A percentile compares a stretch with the other conserved stretches of the same genome.
phyloP scores from a whole-genome alignment of 1,140 invertebrate species.

The Plectrocnemia conspersa region DNA sequence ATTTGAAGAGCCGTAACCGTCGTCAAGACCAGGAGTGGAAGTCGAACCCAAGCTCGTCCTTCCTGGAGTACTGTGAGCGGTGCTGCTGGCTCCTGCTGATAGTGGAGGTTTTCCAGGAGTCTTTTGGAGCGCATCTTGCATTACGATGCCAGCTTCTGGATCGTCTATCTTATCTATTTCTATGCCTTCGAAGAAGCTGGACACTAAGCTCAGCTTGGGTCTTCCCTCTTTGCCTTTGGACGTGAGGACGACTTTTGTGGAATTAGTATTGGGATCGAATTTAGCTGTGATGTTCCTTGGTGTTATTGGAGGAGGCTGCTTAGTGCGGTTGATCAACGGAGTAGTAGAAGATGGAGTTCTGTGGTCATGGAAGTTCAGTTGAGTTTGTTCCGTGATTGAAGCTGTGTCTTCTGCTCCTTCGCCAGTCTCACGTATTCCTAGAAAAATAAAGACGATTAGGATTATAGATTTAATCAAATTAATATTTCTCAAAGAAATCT shows the following conservation, averaged over 20 bases:
- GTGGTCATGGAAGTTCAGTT: not conserved
- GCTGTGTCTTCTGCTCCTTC: conserved; percentile 25
- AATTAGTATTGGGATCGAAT: conserved; percentile 14
- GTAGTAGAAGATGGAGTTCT: conserved; percentile 7
- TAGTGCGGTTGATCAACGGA: not conserved
- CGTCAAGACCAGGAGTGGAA: conserved; percentile 46
- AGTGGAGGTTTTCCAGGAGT: conserved; percentile 5
- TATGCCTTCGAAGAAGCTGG: conserved; percentile 21
- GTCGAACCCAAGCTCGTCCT: conserved; percentile 23
- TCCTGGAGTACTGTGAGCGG: conserved; percentile 23
- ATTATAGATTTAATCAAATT: no score
- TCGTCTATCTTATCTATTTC: not conserved
- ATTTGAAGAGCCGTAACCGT: conserved; percentile 52
- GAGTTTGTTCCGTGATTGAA: conserved; percentile 1
- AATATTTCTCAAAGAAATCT: no score
- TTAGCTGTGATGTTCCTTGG: conserved; percentile 19
- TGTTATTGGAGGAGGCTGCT: conserved; percentile 21
- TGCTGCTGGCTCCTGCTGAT: not conserved
- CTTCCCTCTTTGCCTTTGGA: conserved; percentile 17
- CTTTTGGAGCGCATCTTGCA: not conserved
- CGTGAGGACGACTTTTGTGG: conserved; percentile 9
- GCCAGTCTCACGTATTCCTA: conserved; percentile 29
- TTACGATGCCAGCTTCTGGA: not conserved
- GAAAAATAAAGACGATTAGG: not conserved
- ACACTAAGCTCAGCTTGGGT: conserved; percentile 27